phyloP scores from a whole-genome alignment of 2,113 vertebrate genomes.

The Aptenodytes forsteri region DNA sequence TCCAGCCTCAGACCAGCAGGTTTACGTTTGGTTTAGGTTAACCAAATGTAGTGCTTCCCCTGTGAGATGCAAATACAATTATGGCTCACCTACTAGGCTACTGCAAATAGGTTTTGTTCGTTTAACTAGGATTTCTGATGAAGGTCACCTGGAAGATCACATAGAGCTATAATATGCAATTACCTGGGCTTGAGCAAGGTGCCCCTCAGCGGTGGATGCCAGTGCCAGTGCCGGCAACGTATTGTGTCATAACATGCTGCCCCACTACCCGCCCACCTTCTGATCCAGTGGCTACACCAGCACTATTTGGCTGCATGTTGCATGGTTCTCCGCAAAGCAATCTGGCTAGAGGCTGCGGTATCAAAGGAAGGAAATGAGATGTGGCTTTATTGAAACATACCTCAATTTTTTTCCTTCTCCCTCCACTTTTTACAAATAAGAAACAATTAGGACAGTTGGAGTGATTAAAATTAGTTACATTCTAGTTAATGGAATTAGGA shows the following conservation, averaged over 20 bases:
- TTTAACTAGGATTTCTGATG: not conserved
- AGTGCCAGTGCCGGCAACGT: not conserved
- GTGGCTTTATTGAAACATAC: not conserved
- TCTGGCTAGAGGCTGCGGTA: accelerated
- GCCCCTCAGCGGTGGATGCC: not conserved
- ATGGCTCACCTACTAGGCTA: not conserved
- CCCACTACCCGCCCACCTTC: not conserved
- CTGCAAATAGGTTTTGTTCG: not conserved
- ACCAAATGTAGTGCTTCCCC: not conserved
- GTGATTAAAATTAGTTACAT: not conserved
- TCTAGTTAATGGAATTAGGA: not conserved
- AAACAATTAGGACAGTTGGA: not conserved
- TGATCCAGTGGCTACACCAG: not conserved
- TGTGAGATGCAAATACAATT: not conserved
- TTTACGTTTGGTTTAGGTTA: not conserved
- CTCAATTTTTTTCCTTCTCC: not conserved
- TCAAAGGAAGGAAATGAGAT: not conserved
- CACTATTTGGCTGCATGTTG: accelerated
- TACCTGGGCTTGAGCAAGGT: not conserved
- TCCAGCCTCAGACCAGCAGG: not conserved
- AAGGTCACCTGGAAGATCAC: not conserved
- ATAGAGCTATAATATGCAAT: not conserved
- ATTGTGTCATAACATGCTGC: not conserved
- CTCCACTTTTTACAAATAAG: not conserved
- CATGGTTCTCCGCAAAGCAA: not conserved